Percentiles rank a stretch among this genome's conserved stretches.
Evolutionary conservation across 2,888 invertebrate genomes (phyloP).

Genomic region (Drosophila stalkeri): DNA sequence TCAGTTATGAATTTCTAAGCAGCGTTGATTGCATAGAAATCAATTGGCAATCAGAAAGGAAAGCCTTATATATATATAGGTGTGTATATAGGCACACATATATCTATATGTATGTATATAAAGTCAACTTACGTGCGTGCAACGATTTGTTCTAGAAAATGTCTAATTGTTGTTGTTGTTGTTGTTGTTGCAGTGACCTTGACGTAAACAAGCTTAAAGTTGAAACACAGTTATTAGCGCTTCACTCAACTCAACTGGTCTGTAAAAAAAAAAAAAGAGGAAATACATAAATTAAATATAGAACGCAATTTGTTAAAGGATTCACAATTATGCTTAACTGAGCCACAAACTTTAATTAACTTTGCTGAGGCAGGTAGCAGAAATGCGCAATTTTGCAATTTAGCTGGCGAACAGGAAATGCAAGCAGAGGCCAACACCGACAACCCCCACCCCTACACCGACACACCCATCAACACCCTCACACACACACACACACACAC

Average conservation of each 20-base stretch:
- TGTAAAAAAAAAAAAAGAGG: neutral
- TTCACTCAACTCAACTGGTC: neutral
- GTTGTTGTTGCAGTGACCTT: conserved; percentile 30
- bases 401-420: conserved; percentile 24
- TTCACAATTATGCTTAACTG: conserved; percentile 11
- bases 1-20: conserved; percentile 9
- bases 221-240: conserved; percentile 7
- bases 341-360: conserved; percentile 22
- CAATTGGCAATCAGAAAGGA: conserved; percentile 23
- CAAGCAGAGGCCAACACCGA: neutral
- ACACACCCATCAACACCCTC: neutral
- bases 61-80: neutral
- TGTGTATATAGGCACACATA: neutral
- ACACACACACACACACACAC: conserved; percentile 6
- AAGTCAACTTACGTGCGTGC: conserved; percentile 43
- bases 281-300: conserved; percentile 10
- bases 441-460: neutral
- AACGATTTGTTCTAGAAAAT: conserved; percentile 24
- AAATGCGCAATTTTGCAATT: conserved; percentile 25
- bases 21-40: conserved; percentile 26
- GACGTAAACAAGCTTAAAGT: conserved; percentile 9
- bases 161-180: conserved; percentile 16
- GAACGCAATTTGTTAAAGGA: conserved; percentile 4
- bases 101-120: neutral
- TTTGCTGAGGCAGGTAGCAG: neutral